Percentiles rank a stretch among this genome's conserved stretches.
Evolutionary conservation across 2,113 vertebrate genomes (phyloP).

Genomic region (Trichechus manatus): DNA sequence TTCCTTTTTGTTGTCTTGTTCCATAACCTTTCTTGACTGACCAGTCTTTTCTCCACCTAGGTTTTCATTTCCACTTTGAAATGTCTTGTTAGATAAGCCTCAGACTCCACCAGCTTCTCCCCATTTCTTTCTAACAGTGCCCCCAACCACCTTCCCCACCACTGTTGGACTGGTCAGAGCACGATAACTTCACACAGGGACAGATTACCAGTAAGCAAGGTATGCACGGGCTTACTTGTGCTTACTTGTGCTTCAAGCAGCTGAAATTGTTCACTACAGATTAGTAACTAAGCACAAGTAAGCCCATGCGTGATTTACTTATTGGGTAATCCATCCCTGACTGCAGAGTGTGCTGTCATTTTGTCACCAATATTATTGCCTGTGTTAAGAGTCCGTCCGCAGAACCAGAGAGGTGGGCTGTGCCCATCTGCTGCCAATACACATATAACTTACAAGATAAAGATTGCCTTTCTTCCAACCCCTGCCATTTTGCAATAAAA

Average conservation of each 20-base stretch:
- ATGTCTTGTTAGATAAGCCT: constrained; percentile 85
- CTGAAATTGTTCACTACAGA: too few relatives aligned
- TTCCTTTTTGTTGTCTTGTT: constrained; percentile 79
- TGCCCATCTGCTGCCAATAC: constrained; percentile 63
- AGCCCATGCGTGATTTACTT: too few relatives aligned
- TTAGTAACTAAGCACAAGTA: too few relatives aligned
- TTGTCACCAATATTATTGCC: constrained; percentile 49
- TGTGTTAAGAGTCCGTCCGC: constrained; percentile 51
- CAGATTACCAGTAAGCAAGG: too few relatives aligned
- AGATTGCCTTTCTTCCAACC: not conserved
- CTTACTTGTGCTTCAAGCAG: too few relatives aligned
- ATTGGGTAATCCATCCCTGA: too few relatives aligned
- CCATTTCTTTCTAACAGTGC: constrained; percentile 62
- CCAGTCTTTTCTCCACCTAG: constrained; percentile 78
- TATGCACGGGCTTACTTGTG: too few relatives aligned
- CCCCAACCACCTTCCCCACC: not conserved
- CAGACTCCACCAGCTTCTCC: constrained; percentile 73
- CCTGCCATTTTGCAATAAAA: constrained; percentile 58
- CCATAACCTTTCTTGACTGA: constrained; percentile 83
- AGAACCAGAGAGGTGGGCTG: constrained; percentile 67
- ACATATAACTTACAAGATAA: constrained; percentile 69
- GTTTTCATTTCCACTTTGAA: constrained; percentile 86
- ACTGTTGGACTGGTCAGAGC: constrained; percentile 75
- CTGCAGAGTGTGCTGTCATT: constrained; percentile 40
- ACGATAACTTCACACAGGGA: constrained; percentile 57